Evolutionary conservation across 1,140 invertebrate species (phyloP).

Genomic region (Brachionus rubens): DNA sequence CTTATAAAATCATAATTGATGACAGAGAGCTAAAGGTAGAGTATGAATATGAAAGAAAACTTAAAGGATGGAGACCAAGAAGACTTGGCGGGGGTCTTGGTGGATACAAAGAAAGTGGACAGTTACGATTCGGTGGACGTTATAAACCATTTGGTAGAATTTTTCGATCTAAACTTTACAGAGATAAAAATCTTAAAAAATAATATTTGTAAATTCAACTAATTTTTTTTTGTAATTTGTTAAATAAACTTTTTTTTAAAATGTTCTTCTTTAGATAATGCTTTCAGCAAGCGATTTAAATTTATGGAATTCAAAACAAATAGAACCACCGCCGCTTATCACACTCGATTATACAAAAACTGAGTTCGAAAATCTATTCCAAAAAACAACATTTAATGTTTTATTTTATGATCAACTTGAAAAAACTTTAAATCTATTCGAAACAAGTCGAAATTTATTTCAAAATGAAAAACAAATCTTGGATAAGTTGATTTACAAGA

Average conservation of each 20-base stretch:
- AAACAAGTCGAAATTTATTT: neutral
- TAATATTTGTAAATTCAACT: too few relatives aligned
- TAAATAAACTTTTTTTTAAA: too few relatives aligned
- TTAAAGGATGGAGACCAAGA: slow-evolving; percentile 78
- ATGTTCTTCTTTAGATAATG: too few relatives aligned
- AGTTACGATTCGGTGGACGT: slow-evolving; percentile 77
- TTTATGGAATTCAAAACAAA: slow-evolving; percentile 6
- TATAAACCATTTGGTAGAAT: slow-evolving; percentile 66
- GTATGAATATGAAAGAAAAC: slow-evolving; percentile 62
- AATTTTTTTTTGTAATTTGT: neutral
- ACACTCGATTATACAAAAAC: neutral
- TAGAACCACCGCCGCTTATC: slow-evolving; percentile 7
- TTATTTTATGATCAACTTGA: slow-evolving; percentile 21
- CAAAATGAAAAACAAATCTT: slow-evolving; percentile 1
- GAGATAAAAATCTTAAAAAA: neutral
- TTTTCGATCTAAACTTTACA: neutral
- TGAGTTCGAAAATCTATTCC: neutral
- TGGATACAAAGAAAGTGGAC: slow-evolving; percentile 80
- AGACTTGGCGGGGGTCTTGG: slow-evolving; percentile 81
- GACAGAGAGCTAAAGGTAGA: slow-evolving; percentile 64
- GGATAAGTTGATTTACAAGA: slow-evolving; percentile 30
- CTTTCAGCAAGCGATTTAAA: neutral
- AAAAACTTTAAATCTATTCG: neutral
- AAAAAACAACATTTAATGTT: neutral
- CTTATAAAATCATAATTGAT: slow-evolving; percentile 63